Conservation (phyloP, 2,113 vertebrate species). For the Pygathrix nemaeus region DNA sequence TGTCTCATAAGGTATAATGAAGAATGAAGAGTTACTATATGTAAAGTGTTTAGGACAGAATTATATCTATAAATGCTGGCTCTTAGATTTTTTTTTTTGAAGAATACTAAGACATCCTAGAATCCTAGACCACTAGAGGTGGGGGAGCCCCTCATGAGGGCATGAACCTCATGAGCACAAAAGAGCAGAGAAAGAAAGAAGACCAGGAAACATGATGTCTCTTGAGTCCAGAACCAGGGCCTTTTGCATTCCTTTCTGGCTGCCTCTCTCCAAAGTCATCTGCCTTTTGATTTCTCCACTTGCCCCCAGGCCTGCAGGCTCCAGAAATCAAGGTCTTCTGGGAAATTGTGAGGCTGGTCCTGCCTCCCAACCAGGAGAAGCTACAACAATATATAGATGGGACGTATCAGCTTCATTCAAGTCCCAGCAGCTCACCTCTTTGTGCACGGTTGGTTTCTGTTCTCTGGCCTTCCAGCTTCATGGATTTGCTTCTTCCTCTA, state of each 20-base stretch:
- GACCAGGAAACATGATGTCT: background rate
- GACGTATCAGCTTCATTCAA: background rate
- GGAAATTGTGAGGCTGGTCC: background rate
- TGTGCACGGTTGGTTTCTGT: background rate
- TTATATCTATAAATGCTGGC: background rate
- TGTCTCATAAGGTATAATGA: background rate
- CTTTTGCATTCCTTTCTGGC: background rate
- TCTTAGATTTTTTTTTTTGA: background rate
- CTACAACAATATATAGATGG: background rate
- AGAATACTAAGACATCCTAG: background rate
- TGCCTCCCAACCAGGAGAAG: background rate
- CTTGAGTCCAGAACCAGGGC: background rate
- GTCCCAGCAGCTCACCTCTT: background rate
- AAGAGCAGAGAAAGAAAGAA: background rate
- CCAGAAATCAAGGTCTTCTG: background rate
- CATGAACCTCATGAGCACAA: background rate
- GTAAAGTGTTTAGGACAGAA: background rate
- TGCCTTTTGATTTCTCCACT: background rate
- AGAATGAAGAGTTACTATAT: background rate
- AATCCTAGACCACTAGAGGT: background rate
- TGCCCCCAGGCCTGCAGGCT: background rate
- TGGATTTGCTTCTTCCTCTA: background rate
- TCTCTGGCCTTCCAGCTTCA: background rate
- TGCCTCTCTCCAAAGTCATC: background rate
- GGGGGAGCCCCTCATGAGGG: background rate